Evolutionary conservation across 2,888 invertebrate genomes (phyloP).

Genomic region (Notodonta dromedarius): DNA sequence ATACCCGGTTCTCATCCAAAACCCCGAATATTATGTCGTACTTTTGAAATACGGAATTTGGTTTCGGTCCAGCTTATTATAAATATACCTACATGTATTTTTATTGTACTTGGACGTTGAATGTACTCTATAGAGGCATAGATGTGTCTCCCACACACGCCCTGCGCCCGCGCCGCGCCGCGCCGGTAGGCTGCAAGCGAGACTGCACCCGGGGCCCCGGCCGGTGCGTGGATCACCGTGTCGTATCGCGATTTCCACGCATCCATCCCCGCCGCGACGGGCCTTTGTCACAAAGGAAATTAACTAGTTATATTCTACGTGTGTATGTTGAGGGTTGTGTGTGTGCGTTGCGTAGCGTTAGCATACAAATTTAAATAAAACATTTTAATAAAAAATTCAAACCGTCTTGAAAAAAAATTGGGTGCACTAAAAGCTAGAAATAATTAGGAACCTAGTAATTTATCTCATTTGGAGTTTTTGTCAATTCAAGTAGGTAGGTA

Average conservation of each 20-base stretch:
- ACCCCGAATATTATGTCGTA: too few relatives aligned
- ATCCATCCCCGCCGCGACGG: conserved; percentile 78
- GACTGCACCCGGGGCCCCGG: conserved; percentile 39
- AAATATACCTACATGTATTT: not conserved
- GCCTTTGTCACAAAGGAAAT: conserved; percentile 84
- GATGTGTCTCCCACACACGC: conserved; percentile 8
- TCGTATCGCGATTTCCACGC: conserved; percentile 83
- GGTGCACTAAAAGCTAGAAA: too few relatives aligned
- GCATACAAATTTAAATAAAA: conserved; percentile 35
- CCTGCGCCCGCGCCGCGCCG: conserved; percentile 16
- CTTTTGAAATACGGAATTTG: too few relatives aligned
- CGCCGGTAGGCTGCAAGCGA: conserved; percentile 17
- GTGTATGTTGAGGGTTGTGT: conserved; percentile 35
- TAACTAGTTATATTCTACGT: conserved; percentile 76
- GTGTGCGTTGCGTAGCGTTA: conserved; percentile 55
- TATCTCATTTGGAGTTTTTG: too few relatives aligned
- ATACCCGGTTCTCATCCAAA: too few relatives aligned
- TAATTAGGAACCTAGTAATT: too few relatives aligned
- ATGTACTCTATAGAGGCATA: not conserved
- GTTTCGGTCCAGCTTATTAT: not conserved
- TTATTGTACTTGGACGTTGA: not conserved
- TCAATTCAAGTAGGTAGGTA: too few relatives aligned
- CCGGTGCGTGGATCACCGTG: conserved; percentile 77
- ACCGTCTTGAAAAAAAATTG: too few relatives aligned
- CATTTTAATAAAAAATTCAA: conserved; percentile 1